Evolutionary conservation across 1,140 invertebrate genomes (phyloP).

Genomic region (Ericerus pela): DNA sequence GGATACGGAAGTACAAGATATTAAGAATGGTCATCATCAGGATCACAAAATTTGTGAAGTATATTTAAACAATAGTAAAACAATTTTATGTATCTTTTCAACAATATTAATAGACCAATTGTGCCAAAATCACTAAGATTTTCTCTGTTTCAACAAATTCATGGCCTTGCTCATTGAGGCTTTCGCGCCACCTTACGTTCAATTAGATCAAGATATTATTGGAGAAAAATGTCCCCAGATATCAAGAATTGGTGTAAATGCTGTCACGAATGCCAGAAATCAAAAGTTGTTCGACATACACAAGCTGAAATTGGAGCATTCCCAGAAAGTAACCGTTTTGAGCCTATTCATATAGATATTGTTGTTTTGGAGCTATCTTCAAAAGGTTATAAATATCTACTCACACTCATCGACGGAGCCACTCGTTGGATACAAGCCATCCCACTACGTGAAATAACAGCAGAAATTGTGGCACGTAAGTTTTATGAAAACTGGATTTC

Average conservation of each 20-base stretch:
- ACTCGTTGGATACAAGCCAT: constrained; percentile 35
- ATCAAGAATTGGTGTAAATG: constrained; percentile 18
- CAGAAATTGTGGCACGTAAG: constrained; percentile 26
- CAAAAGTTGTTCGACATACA: constrained; percentile 22
- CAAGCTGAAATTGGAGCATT: background rate
- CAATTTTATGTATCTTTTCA: background rate
- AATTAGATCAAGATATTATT: too few relatives aligned
- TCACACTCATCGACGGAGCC: constrained; percentile 33
- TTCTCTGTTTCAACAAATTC: constrained; percentile 21
- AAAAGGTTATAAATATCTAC: constrained; percentile 26
- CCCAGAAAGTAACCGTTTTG: background rate
- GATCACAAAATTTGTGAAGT: background rate
- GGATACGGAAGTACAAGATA: constrained; percentile 20
- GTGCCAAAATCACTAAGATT: constrained; percentile 19
- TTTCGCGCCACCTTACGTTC: constrained; percentile 18
- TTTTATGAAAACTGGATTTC: constrained; percentile 27
- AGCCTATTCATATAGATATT: background rate
- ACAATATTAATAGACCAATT: constrained; percentile 19
- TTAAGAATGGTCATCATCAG: background rate
- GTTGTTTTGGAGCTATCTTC: constrained; percentile 3
- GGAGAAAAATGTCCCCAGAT: constrained; percentile 27
- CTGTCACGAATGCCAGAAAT: constrained; percentile 25
- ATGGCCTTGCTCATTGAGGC: constrained; percentile 24
- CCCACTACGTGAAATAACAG: constrained; percentile 30
- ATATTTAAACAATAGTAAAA: background rate